These are phyloP conservation scores for Phalangium opilio DNA, from an alignment of 2,888 invertebrate genomes.

Conservation along the genomic window DNA sequence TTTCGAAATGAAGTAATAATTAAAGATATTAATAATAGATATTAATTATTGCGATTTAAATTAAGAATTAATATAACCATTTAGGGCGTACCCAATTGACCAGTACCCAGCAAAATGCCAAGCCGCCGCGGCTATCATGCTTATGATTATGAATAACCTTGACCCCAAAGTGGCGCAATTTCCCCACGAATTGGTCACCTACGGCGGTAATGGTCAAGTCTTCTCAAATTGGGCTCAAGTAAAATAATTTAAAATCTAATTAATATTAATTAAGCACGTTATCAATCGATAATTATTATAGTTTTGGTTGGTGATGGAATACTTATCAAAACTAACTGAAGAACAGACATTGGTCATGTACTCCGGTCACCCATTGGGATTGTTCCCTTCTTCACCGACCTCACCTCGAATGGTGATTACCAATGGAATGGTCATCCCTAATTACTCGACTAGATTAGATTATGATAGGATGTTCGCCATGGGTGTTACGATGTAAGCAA, in stretches of 20 bases:
- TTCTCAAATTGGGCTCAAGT: constrained; percentile 48
- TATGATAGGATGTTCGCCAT: constrained; percentile 44
- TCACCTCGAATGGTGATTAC: constrained; percentile 42
- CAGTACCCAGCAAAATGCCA: constrained; percentile 34
- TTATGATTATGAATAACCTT: constrained; percentile 48
- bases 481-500: constrained; percentile 40
- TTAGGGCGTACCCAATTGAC: constrained; percentile 38
- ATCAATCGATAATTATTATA: constrained; percentile 22
- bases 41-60: too few species aligned
- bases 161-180: constrained; percentile 45
- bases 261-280: neutral
- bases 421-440: constrained; percentile 48
- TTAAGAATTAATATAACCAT: constrained; percentile 18
- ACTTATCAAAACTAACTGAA: constrained; percentile 38
- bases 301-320: constrained; percentile 42
- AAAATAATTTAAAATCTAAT: too few species aligned
- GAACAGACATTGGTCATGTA: constrained; percentile 43
- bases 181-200: constrained; percentile 45
- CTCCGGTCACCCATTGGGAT: constrained; percentile 44
- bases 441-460: constrained; percentile 39
- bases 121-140: constrained; percentile 41
- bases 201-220: constrained; percentile 48
- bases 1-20: constrained; percentile 33
- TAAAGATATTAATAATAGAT: too few species aligned
- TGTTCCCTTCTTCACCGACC: constrained; percentile 37